phyloP scores from a whole-genome alignment of 2,113 vertebrate species.

The Nerophis lumbriciformis region DNA sequence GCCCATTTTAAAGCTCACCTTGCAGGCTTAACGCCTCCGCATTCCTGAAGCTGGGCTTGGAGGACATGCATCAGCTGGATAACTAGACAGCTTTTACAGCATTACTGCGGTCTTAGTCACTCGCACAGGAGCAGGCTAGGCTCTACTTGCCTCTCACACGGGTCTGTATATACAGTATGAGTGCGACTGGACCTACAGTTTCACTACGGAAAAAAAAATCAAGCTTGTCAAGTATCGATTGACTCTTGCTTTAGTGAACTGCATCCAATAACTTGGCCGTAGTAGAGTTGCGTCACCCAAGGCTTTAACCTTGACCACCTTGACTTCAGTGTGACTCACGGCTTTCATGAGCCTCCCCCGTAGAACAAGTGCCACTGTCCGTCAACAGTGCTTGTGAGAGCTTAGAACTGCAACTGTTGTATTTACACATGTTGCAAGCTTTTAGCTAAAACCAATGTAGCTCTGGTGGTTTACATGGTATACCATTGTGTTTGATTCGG shows the following conservation, averaged over 20 bases:
- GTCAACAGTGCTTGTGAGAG: slow-evolving; percentile 15
- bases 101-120: slow-evolving; percentile 58
- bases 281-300: slow-evolving; percentile 31
- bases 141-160: slow-evolving; percentile 34
- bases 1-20: slow-evolving; percentile 19
- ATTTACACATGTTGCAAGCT: background rate
- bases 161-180: slow-evolving; percentile 18
- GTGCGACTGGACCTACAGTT: no score
- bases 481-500: no score
- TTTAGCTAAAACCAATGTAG: no score
- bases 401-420: background rate
- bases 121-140: slow-evolving; percentile 38
- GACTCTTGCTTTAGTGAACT: slow-evolving; percentile 23
- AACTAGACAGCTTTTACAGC: slow-evolving; percentile 49
- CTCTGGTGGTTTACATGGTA: no score
- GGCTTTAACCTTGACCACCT: slow-evolving; percentile 41
- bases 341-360: slow-evolving; percentile 10
- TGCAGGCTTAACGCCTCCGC: slow-evolving; percentile 45
- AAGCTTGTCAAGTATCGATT: slow-evolving; percentile 23
- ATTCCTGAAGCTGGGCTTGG: slow-evolving; percentile 47
- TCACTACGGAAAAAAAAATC: background rate
- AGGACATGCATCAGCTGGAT: slow-evolving; percentile 44
- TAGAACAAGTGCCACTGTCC: slow-evolving; percentile 32
- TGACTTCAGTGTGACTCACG: slow-evolving; percentile 7
- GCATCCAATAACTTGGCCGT: slow-evolving; percentile 3